Percentiles rank a stretch among this genome's conserved stretches.
Evolutionary conservation across 2,797 vertebrate genomes (phyloP).

Genomic region (Coregonus ussuriensis): DNA sequence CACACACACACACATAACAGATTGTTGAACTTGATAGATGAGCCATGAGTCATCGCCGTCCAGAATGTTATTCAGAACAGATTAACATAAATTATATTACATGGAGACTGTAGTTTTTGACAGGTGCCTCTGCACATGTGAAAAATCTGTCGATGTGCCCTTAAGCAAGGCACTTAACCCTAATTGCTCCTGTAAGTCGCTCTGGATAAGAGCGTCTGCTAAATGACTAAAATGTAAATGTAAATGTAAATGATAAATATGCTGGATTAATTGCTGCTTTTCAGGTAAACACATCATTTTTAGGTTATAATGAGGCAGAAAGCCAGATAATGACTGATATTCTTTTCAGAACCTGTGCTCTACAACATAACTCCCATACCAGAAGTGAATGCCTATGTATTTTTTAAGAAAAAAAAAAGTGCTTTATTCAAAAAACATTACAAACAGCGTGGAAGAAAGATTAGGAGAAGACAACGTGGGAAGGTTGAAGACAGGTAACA

Average conservation of each 20-base stretch:
- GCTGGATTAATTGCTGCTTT: slow-evolving; percentile 28
- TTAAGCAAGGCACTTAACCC: too few relatives aligned
- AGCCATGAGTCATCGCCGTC: slow-evolving; percentile 56
- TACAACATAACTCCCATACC: background rate
- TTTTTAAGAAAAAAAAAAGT: background rate
- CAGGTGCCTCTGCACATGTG: slow-evolving; percentile 24
- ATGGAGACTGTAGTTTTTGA: slow-evolving; percentile 20
- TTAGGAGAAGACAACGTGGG: too few relatives aligned
- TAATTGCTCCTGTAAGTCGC: too few relatives aligned
- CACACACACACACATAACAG: too few relatives aligned
- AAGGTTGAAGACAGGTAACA: too few relatives aligned
- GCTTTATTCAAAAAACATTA: background rate
- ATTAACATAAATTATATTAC: slow-evolving; percentile 50
- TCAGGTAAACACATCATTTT: slow-evolving; percentile 12
- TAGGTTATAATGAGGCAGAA: slow-evolving; percentile 19
- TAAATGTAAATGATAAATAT: slow-evolving; percentile 43
- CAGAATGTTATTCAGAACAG: slow-evolving; percentile 41
- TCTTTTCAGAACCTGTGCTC: background rate
- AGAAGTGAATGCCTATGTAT: background rate
- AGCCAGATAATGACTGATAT: slow-evolving; percentile 18
- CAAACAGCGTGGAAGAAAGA: background rate
- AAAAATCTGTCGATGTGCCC: too few relatives aligned
- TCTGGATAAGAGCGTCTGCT: too few relatives aligned
- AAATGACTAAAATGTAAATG: too few relatives aligned
- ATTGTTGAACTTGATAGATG: slow-evolving; percentile 40